phyloP scores from a whole-genome alignment of 1,140 invertebrate genomes.

The Sitophilus oryzae region DNA sequence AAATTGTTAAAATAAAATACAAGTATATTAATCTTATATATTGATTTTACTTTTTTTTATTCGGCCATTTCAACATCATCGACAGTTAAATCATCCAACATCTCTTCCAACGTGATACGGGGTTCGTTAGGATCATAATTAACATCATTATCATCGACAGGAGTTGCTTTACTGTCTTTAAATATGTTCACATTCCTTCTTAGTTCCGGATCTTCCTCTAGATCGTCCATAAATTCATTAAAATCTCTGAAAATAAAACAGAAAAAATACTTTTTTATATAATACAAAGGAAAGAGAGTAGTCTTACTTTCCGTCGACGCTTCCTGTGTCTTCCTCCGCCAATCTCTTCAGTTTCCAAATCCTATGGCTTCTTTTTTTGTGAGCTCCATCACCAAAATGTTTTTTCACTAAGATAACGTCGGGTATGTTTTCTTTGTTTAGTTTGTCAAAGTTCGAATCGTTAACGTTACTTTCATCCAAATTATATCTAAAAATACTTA shows the following conservation, averaged over 20 bases:
- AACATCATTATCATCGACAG: conserved; percentile 60
- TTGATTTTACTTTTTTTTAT: conserved; percentile 1
- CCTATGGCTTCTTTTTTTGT: conserved; percentile 65
- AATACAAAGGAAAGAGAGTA: background rate
- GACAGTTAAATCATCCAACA: conserved; percentile 91
- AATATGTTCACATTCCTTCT: conserved; percentile 94
- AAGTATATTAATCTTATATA: no score
- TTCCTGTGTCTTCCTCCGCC: conserved; percentile 61
- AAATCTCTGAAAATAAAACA: conserved; percentile 66
- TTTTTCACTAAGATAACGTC: conserved; percentile 95
- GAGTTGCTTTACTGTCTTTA: conserved; percentile 61
- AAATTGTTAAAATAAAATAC: conserved; percentile 49
- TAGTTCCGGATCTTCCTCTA: conserved; percentile 89
- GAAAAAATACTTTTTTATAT: conserved; percentile 13
- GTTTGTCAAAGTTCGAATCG: conserved; percentile 78
- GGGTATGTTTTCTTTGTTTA: conserved; percentile 66
- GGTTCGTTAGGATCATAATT: conserved; percentile 68
- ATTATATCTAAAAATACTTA: conserved; percentile 75
- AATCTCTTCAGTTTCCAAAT: conserved; percentile 92
- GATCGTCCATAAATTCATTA: conserved; percentile 92
- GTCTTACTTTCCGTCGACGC: conserved; percentile 65
- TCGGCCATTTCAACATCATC: conserved; percentile 69
- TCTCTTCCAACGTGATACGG: conserved; percentile 88
- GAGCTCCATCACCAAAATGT: conserved; percentile 68
- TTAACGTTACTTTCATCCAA: conserved; percentile 86